Conservation (phyloP, 2,113 vertebrate genomes). For the Pygoscelis adeliae region DNA sequence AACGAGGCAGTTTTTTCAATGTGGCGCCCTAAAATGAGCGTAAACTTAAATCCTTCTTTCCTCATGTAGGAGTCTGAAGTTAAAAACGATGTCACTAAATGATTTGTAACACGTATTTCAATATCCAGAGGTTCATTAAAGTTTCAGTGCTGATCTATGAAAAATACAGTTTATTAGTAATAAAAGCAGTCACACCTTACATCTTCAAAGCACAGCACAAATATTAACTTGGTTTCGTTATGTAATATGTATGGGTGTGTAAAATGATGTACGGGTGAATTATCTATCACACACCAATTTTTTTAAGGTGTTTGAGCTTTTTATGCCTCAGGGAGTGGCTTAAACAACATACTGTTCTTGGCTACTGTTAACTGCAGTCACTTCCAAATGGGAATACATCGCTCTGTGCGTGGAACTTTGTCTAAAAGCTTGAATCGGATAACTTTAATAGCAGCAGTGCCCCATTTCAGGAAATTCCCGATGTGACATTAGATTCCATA, state of each 20-base stretch:
- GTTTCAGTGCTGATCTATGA: background rate
- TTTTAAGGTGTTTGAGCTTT: background rate
- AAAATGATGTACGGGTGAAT: background rate
- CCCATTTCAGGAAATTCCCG: background rate
- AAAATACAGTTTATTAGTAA: conserved; percentile 14
- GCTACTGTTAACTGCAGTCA: background rate
- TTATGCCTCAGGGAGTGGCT: background rate
- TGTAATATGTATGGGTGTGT: background rate
- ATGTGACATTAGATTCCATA: background rate
- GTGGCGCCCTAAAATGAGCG: background rate
- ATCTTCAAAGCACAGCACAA: background rate
- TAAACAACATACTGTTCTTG: background rate
- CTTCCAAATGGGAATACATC: background rate
- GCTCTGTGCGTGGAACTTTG: background rate
- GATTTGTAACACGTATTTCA: background rate
- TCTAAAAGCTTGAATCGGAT: background rate
- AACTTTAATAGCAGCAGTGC: background rate
- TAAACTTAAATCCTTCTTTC: background rate
- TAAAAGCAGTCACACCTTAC: background rate
- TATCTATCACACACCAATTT: background rate
- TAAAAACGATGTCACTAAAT: background rate
- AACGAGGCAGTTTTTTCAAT: background rate
- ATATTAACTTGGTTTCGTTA: background rate
- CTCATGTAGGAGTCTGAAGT: background rate
- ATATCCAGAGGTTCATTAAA: background rate